Evolutionary conservation across 23 tunicate genomes (phyloP).

Genomic region (Ciona savignyi): DNA sequence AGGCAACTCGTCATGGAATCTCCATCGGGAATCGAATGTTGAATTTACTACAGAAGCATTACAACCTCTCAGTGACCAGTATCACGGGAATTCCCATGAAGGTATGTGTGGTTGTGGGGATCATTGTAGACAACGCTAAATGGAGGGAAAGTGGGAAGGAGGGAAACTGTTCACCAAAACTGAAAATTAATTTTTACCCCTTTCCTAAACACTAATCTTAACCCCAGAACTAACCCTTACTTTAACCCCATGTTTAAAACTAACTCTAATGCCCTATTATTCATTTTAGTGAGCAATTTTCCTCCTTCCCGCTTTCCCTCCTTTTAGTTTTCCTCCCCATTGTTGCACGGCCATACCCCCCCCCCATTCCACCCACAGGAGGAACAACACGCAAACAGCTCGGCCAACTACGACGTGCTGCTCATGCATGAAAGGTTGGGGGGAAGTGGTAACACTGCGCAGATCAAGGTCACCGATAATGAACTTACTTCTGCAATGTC

Average conservation of each 20-base stretch:
- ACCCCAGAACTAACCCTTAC: too few species aligned
- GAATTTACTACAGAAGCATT: conserved; percentile 59
- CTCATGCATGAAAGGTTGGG: conserved; percentile 65
- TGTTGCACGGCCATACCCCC: too few species aligned
- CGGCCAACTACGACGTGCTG: conserved; percentile 85
- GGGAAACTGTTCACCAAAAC: too few species aligned
- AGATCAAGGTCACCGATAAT: conserved; percentile 26
- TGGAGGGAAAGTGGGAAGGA: too few species aligned
- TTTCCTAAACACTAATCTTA: too few species aligned
- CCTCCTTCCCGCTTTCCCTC: too few species aligned
- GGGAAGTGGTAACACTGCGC: conserved; percentile 37
- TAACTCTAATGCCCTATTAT: too few species aligned
- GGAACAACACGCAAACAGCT: conserved; percentile 81
- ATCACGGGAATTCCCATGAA: conserved; percentile 94
- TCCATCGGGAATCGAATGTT: conserved; percentile 76
- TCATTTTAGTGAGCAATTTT: too few species aligned
- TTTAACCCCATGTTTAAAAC: too few species aligned
- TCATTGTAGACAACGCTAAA: too few species aligned
- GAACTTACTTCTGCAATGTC: conserved; percentile 73
- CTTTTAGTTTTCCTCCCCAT: too few species aligned
- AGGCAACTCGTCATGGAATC: conserved; percentile 85
- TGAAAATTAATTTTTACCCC: too few species aligned
- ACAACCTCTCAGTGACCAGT: conserved; percentile 73
- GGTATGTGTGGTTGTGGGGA: conserved; percentile 29
- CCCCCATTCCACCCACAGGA: conserved; percentile 25